phyloP scores from a whole-genome alignment of 1,140 invertebrate genomes.

The Drosophila auraria region DNA sequence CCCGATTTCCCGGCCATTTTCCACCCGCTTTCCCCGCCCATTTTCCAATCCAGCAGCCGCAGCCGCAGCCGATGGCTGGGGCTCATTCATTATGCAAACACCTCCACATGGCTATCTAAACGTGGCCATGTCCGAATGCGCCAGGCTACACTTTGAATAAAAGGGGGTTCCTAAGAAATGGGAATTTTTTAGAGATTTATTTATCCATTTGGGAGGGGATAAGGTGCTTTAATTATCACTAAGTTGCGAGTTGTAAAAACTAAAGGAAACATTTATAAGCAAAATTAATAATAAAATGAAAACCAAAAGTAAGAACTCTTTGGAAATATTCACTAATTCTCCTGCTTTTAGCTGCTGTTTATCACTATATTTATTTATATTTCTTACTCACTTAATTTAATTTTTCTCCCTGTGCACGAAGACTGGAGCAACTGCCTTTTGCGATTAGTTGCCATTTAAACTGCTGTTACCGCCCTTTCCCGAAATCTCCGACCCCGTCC shows the following conservation, averaged over 20 bases:
- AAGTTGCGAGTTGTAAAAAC: too few species aligned
- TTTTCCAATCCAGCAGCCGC: conserved; percentile 56
- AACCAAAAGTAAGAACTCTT: too few species aligned
- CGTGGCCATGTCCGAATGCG: conserved; percentile 41
- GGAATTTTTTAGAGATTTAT: neutral
- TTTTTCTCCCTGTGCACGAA: neutral
- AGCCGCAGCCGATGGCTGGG: conserved; percentile 62
- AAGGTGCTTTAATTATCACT: too few species aligned
- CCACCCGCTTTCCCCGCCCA: conserved; percentile 15
- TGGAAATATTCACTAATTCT: too few species aligned
- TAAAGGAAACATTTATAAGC: too few species aligned
- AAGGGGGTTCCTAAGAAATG: neutral
- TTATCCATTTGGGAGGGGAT: too few species aligned
- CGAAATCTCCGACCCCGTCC: conserved; percentile 2
- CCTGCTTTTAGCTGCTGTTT: too few species aligned
- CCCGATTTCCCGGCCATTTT: conserved; percentile 1
- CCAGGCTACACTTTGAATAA: conserved; percentile 8
- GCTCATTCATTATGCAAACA: conserved; percentile 81
- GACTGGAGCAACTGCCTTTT: conserved; percentile 52
- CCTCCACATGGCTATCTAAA: conserved; percentile 69
- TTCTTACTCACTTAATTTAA: neutral
- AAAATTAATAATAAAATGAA: too few species aligned
- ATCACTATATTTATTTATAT: too few species aligned
- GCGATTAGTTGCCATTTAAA: conserved; percentile 83
- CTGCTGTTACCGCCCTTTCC: conserved; percentile 64